Base-by-base conservation (phyloP, 2,888 invertebrate species). In the Abrostola tripartita region DNA sequence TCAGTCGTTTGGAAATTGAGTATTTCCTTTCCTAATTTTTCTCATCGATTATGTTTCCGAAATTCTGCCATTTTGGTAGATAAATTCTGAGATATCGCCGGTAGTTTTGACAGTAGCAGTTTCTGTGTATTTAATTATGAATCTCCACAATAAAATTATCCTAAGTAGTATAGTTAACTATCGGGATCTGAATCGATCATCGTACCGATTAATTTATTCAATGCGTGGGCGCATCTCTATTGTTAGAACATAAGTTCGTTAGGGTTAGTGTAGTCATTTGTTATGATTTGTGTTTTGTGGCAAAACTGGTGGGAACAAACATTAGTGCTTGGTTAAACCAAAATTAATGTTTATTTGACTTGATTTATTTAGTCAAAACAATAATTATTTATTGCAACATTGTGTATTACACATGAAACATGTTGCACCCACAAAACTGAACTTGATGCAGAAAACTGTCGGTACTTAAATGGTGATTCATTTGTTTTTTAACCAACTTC, bases 151-250 rank as follows among this genome's bases (percentile, higher is more conserved):
- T 71, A 74, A 70, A 70, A 57, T n/a, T 51, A 35, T 49, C 56
- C 51, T 57, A 65, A 65, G 61, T 55, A 65, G 66, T 76, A 70
- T 65, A 53, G 59, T 70, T 55, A 67, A 61, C 67, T 68, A 79
- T 76, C 80, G 67, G 65, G 59, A 70, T 78, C 68, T 47, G 37
- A 68, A 73, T 76, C 66, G 76, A 79, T 79, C 65, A 74, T 74
- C 71, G 60, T 44, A 74, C 52, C 74, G 78, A 82, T 78, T 76
- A 75, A 72, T 77, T 71, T 54, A 73, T 71, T 78, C 66, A 53
- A 57, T 73, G 80, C 76, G 83, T 82, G 69, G 82, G 82, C 75
- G 82, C 80, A 75, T 70, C 71, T 47, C 71, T 76, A 78, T 77
- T 82, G 82, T 76, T 78, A 75, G 63, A 68, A 53, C 60, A 56